Percentiles rank a stretch among this genome's conserved stretches.
phyloP scores from a whole-genome alignment of 2,797 vertebrate species.

The Ctenopoma multispine region DNA sequence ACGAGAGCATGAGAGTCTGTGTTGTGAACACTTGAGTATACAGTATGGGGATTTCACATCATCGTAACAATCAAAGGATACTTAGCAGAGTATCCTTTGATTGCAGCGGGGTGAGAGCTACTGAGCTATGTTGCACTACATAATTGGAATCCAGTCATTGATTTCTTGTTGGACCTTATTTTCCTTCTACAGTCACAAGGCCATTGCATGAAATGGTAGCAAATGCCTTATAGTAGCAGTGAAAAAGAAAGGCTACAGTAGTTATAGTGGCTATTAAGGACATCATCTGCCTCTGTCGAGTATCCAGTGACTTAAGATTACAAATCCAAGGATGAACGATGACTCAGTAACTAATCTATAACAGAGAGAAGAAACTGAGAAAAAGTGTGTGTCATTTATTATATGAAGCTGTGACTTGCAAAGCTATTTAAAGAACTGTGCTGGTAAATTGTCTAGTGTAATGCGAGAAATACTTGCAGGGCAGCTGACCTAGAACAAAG shows the following conservation, averaged over 20 bases:
- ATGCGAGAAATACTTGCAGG: slow-evolving; percentile 19
- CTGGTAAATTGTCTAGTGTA: slow-evolving; percentile 5
- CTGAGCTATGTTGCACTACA: not conserved
- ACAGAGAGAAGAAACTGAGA: slow-evolving; percentile 10
- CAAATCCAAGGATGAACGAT: slow-evolving; percentile 38
- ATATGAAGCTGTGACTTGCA: slow-evolving; percentile 32
- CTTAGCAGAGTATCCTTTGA: not conserved
- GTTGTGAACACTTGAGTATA: slow-evolving; percentile 7
- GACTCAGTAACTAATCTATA: slow-evolving; percentile 42
- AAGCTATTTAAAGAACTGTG: slow-evolving; percentile 40
- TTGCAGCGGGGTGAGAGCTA: slow-evolving; percentile 12
- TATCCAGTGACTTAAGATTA: slow-evolving; percentile 32
- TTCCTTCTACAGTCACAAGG: slow-evolving; percentile 19
- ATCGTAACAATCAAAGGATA: slow-evolving; percentile 20
- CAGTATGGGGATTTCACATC: slow-evolving; percentile 25
- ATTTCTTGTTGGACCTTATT: slow-evolving; percentile 35
- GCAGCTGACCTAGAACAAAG: not conserved
- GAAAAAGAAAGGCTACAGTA: slow-evolving; percentile 12
- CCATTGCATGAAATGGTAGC: slow-evolving; percentile 36
- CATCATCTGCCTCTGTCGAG: slow-evolving; percentile 23
- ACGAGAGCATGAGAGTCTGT: slow-evolving; percentile 23
- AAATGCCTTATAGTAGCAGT: slow-evolving; percentile 35
- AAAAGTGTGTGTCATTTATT: slow-evolving; percentile 44
- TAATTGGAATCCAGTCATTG: slow-evolving; percentile 31
- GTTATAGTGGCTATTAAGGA: slow-evolving; percentile 45